Conservation (phyloP, 2,113 vertebrate genomes). For the Myrmophylax atrothorax region DNA sequence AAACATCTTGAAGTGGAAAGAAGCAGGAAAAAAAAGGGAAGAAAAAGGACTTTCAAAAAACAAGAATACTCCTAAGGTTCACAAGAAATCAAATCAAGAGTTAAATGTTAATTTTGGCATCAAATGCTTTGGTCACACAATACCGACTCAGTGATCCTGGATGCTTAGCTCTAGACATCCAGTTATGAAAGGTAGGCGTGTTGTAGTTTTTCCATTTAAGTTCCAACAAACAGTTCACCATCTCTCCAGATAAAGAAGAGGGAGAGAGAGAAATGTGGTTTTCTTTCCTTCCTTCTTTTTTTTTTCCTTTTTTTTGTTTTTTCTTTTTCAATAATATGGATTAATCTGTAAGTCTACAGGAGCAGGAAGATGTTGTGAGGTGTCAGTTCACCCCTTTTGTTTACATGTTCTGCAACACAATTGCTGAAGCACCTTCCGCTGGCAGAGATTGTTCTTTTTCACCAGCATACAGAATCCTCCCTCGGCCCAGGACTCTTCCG, state of each 20-base stretch:
- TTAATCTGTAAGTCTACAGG: constrained; percentile 83
- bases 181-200: constrained; percentile 98
- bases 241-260: constrained; percentile 81
- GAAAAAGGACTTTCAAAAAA: constrained; percentile 68
- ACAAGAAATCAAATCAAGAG: constrained; percentile 78
- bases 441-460: constrained; percentile 99
- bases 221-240: constrained; percentile 89
- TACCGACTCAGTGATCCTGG: constrained; percentile 91
- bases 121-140: constrained; percentile 99
- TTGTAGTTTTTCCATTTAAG: constrained; percentile 95
- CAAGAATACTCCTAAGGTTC: constrained; percentile 69
- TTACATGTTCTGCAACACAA: constrained; percentile 99
- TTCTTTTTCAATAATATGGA: constrained; percentile 88
- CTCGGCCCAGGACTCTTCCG: constrained; percentile 99
- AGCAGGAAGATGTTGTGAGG: constrained; percentile 68
- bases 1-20: constrained; percentile 69
- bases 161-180: constrained; percentile 86
- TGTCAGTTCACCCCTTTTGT: constrained; percentile 90
- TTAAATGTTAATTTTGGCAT: constrained; percentile 95
- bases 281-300: not conserved
- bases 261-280: constrained; percentile 73
- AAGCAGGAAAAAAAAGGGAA: constrained; percentile 64
- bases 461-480: constrained; percentile 99
- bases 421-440: constrained; percentile 98
- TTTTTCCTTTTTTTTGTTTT: constrained; percentile 54